phyloP scores from a whole-genome alignment of 2,888 invertebrate genomes.

The Cheilosia vulpina region DNA sequence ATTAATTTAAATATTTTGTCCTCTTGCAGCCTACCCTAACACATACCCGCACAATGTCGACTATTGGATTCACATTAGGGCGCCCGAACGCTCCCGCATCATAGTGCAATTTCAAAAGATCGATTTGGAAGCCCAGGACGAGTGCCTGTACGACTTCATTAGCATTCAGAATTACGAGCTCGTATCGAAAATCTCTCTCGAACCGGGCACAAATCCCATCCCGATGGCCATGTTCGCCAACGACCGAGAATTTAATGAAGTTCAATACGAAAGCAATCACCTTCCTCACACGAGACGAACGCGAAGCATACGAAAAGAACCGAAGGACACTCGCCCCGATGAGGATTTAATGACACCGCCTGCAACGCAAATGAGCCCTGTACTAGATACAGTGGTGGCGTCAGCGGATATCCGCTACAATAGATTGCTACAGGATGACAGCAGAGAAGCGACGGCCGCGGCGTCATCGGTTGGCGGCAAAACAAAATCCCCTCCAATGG shows the following conservation, averaged over 20 bases:
- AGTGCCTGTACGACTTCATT: constrained; percentile 92
- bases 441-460: constrained; percentile 10
- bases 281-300: constrained; percentile 48
- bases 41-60: constrained; percentile 89
- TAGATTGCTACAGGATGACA: constrained; percentile 55
- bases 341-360: constrained; percentile 54
- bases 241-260: constrained; percentile 72
- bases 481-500: constrained; percentile 35
- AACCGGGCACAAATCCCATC: constrained; percentile 79
- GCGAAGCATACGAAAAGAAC: constrained; percentile 44
- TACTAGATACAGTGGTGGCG: constrained; percentile 33
- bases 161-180: constrained; percentile 85
- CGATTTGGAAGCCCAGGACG: constrained; percentile 90
- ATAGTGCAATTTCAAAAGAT: constrained; percentile 88
- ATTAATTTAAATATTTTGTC: constrained; percentile 28
- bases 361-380: constrained; percentile 56
- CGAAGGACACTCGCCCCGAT: constrained; percentile 37
- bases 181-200: constrained; percentile 79
- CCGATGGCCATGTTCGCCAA: constrained; percentile 79
- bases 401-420: constrained; percentile 61
- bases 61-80: constrained; percentile 88
- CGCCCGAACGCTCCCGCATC: constrained; percentile 87
- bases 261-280: constrained; percentile 71
- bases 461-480: constrained; percentile 2
- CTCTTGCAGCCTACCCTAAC: constrained; percentile 85